Percentiles rank a stretch among this genome's conserved stretches.
Conservation (phyloP, 1,140 invertebrate genomes). For the Ylistrum balloti region DNA sequence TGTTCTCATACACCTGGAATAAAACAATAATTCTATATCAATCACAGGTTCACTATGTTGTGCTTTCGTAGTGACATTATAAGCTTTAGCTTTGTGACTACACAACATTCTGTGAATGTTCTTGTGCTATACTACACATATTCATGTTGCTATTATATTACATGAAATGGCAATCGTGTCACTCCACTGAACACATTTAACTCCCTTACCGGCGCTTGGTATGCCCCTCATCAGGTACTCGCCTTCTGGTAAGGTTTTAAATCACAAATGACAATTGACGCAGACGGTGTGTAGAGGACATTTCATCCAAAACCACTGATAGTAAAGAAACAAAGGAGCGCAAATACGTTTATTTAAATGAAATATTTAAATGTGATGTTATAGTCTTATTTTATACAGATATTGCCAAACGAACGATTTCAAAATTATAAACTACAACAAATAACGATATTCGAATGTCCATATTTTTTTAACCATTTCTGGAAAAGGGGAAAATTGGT, state of each 20-base stretch:
- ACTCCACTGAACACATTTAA: neutral
- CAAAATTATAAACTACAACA: neutral
- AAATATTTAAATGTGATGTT: neutral
- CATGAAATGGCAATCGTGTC: neutral
- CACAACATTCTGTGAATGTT: neutral
- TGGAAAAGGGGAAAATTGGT: neutral
- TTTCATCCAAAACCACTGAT: neutral
- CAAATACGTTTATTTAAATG: neutral
- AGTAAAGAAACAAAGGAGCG: neutral
- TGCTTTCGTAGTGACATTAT: neutral
- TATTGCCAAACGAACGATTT: no score
- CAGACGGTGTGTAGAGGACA: no score
- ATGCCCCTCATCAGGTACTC: neutral
- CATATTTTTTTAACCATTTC: neutral
- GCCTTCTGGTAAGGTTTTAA: neutral
- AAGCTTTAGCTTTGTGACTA: neutral
- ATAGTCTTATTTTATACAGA: neutral
- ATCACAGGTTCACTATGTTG: neutral
- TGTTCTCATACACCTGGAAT: constrained; percentile 10
- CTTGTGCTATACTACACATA: neutral
- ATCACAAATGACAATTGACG: neutral
- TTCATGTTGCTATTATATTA: neutral
- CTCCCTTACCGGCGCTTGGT: neutral
- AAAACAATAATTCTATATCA: neutral
- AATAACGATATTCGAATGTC: neutral